Evolutionary conservation across 1,140 invertebrate genomes (phyloP).

Genomic region (Aethina tumida): DNA sequence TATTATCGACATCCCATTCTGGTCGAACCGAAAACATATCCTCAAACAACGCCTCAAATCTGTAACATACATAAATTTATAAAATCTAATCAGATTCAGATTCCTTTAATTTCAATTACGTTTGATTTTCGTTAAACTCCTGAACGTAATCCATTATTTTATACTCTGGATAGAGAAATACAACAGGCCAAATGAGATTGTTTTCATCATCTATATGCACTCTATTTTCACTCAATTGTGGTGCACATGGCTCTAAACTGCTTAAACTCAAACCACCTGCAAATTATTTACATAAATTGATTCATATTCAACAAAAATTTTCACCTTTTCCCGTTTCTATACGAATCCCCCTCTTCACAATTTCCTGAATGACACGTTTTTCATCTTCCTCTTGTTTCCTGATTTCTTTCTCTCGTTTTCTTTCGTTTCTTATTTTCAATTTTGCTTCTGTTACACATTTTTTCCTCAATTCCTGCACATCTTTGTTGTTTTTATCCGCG

Average conservation of each 20-base stretch:
- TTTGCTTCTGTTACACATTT: slow-evolving; percentile 51
- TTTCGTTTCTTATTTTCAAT: slow-evolving; percentile 45
- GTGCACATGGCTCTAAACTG: slow-evolving; percentile 50
- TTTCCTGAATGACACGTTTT: slow-evolving; percentile 43
- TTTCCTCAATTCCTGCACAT: slow-evolving; percentile 46
- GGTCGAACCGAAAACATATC: slow-evolving; percentile 60
- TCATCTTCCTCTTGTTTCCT: slow-evolving; percentile 48
- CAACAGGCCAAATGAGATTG: slow-evolving; percentile 67
- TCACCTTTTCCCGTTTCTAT: slow-evolving; percentile 30
- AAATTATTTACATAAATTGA: too few species aligned
- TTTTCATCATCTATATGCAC: slow-evolving; percentile 49
- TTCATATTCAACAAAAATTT: too few species aligned
- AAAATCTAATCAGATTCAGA: slow-evolving; percentile 1
- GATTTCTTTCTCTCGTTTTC: slow-evolving; percentile 44
- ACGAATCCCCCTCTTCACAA: slow-evolving; percentile 42
- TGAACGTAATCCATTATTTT: slow-evolving; percentile 62
- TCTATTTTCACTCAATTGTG: slow-evolving; percentile 46
- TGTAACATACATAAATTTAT: slow-evolving; percentile 30
- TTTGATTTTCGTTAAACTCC: slow-evolving; percentile 60
- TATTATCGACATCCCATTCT: slow-evolving; percentile 62
- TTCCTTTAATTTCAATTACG: slow-evolving; percentile 39
- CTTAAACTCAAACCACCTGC: slow-evolving; percentile 33
- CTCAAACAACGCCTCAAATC: slow-evolving; percentile 60
- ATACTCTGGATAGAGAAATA: slow-evolving; percentile 77
- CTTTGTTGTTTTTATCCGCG: slow-evolving; percentile 43